Conservation (phyloP, 2,888 invertebrate species). For the Bombylius discolor region DNA sequence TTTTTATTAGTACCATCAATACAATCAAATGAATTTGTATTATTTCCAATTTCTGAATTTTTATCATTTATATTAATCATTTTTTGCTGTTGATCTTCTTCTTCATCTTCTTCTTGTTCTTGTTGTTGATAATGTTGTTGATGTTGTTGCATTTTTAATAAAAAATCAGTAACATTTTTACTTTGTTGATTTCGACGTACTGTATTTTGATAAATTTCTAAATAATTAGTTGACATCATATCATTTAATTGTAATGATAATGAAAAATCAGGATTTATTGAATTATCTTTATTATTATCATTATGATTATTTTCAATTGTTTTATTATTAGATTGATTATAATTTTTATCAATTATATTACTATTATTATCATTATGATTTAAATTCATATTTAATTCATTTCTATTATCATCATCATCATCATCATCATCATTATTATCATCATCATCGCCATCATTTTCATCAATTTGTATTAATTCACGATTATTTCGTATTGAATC, state of each 20-base stretch:
- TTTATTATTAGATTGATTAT: neutral
- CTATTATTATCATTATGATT: neutral
- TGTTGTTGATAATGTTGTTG: neutral
- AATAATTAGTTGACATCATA: too few species aligned
- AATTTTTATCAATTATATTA: neutral
- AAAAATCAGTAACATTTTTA: too few species aligned
- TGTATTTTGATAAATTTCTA: too few species aligned
- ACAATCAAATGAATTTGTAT: neutral
- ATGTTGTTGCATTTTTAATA: too few species aligned
- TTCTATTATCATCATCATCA: neutral
- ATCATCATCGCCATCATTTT: neutral
- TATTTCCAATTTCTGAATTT: neutral
- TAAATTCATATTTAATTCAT: neutral
- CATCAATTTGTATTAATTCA: neutral
- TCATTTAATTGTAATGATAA: too few species aligned
- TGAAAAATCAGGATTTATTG: too few species aligned
- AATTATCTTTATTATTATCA: neutral
- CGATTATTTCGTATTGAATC: constrained; percentile 27
- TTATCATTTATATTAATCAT: too few species aligned
- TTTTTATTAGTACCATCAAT: neutral
- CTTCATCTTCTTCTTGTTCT: neutral
- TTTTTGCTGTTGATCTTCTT: neutral
- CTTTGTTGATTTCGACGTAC: too few species aligned
- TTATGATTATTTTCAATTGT: constrained; percentile 1
- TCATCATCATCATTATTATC: neutral